Percentiles rank a stretch among this genome's conserved stretches.
phyloP scores from a whole-genome alignment of 2,113 vertebrate genomes.

The Gnathonemus longibarbis region DNA sequence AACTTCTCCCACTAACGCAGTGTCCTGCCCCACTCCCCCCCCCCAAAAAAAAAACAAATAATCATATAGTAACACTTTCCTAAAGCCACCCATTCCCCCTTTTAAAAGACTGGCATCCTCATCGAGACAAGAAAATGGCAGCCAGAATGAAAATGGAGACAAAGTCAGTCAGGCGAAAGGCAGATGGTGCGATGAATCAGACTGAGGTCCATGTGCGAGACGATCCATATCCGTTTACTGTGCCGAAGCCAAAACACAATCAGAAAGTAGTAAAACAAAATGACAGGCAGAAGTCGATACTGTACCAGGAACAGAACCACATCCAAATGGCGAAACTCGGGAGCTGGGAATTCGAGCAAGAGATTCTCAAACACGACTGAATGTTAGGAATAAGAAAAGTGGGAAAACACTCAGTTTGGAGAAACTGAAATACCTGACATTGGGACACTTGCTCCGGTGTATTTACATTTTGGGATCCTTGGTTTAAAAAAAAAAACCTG shows the following conservation, averaged over 20 bases:
- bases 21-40: background rate
- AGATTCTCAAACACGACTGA: background rate
- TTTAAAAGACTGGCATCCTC: background rate
- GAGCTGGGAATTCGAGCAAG: background rate
- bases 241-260: background rate
- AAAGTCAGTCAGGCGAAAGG: background rate
- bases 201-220: background rate
- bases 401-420: background rate
- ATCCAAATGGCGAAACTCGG: background rate
- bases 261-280: background rate
- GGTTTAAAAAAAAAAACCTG: too few relatives aligned
- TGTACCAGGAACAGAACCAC: background rate
- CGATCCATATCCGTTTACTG: background rate
- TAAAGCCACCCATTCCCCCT: background rate
- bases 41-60: background rate
- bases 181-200: background rate
- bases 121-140: background rate
- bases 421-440: background rate
- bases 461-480: too few relatives aligned
- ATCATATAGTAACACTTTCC: background rate
- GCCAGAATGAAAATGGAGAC: background rate
- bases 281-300: background rate
- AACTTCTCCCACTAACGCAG: background rate
- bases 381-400: background rate
- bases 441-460: background rate